Evolutionary conservation across 1,140 invertebrate genomes (phyloP), one percentile per base, ranked within the genome.

Genomic region (Agrilus planipennis): DNA sequence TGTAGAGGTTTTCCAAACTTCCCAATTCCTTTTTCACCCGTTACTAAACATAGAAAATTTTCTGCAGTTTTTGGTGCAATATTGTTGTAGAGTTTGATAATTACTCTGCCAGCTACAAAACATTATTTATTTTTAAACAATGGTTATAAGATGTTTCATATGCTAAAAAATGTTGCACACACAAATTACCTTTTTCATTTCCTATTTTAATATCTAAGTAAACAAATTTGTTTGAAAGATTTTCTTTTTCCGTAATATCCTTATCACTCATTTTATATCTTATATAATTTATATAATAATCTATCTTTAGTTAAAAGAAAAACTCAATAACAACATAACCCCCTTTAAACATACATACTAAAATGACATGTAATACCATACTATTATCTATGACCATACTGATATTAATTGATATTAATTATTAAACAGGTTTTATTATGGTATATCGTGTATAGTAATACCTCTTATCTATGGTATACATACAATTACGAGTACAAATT

Each of bases 21-120:
- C 0, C 82, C 83, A 30, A 74, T 64, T 11, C 85, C 86, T 47
- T 74, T 79, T 63, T 89, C 84, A 12, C 89, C 89, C 0, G 88
- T 92, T 57, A 89, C 94, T 2, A 96, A 57, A 3, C 77, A 77
- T 51, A 85, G 71, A 64, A 96, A 95, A 68, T 96, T 96, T 65
- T 92, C 86, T 31, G 78, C 81, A 36, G 92, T 94, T 62, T 75
- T 81, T 22, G 93, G 93, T 14, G 87, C 88, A 45, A 85, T 68
- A 72, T 96, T 77, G 54, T 79, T 81, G 50, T 79, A 76, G 29
- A 92, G 67, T 69, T 88, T 75, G 54, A 90, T 81, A 11, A 89
- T 65, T 25, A 92, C 71, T 52, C 88, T 68, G 10, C 89, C 89
- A 55, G 75, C 85, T 79, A 51, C 49, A 58, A 58, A 64, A 51